Evolutionary conservation across 2,797 vertebrate species (phyloP), one percentile per base, ranked within the genome.

Genomic region (Bradypodion pumilum): DNA sequence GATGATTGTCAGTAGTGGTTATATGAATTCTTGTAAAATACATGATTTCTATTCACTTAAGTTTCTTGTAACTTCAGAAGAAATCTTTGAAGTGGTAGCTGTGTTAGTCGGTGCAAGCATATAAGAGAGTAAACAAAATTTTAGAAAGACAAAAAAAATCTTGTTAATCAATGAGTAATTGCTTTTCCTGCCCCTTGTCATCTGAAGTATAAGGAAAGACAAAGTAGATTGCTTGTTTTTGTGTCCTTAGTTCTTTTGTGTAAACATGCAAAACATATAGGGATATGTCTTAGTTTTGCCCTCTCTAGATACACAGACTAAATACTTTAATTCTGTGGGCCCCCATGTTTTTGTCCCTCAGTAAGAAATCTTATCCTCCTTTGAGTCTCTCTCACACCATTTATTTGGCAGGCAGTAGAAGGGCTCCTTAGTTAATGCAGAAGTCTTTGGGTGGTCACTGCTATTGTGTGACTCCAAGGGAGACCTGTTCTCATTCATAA

Each of bases 1-100:
- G 88, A 91, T 92, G 91, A 93, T 92, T 91, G 90, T 92, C 89
- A 89, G 91, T 87, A 90, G 82, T 89, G 88, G 91, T 90, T 92
- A 81, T 85, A 75, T 62, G 74, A 83, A 81, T 91, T 92, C 87
- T 89, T 80, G 74, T 90, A 85, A 91, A 87, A 3, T 81, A 70
- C 80, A 73, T 63, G 77, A 86, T 85, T 88, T 89, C 82, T 72
- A 85, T 75, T 88, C 69, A 23, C 32, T 87, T 74, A 32, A 35
- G 68, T 62, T 80, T 87, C 46, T 84, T 85, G 59, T 85, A 84
- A 62, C 23, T 84, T 66, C 7, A 42, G 0, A 9, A 69, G 82
- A 13, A 25, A 2, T 6, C 13, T 81, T 8, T 9, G n/a, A n/a
- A n/a, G n/a, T n/a, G n/a, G n/a, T n/a, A n/a, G n/a, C n/a, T n/a